Evolutionary conservation across 92 coral and sea anemone genomes (phyloP).

Genomic region (Epizoanthus ramosus): DNA sequence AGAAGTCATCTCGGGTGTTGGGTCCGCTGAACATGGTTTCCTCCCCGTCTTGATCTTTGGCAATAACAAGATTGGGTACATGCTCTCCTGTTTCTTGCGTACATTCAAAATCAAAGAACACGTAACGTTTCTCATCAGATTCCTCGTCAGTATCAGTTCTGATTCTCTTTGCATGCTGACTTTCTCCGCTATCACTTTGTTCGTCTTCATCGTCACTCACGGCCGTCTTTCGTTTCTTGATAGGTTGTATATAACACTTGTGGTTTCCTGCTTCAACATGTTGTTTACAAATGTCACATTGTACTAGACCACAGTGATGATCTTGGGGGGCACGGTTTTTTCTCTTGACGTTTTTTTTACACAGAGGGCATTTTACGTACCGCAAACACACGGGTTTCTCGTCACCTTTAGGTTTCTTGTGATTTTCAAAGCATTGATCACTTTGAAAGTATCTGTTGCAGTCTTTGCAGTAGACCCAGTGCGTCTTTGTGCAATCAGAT

Average conservation of each 20-base stretch:
- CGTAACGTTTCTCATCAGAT: not conserved
- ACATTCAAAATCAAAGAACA: conserved; percentile 53
- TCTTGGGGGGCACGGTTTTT: not conserved
- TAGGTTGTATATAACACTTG: conserved; percentile 30
- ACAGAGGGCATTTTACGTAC: conserved; percentile 11
- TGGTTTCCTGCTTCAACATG: not conserved
- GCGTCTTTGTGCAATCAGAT: not conserved
- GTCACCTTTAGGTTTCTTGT: conserved; percentile 1
- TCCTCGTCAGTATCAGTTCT: not conserved
- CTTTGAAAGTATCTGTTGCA: conserved; percentile 31
- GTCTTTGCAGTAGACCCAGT: conserved; percentile 8
- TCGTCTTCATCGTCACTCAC: conserved; percentile 9
- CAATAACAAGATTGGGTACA: conserved; percentile 51
- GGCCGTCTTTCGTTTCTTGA: conserved; percentile 2
- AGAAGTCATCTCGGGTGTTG: conserved; percentile 40
- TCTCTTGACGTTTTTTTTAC: conserved; percentile 5
- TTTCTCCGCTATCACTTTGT: not conserved
- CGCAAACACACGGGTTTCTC: not conserved
- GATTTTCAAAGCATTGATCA: conserved; percentile 20
- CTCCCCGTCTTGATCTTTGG: conserved; percentile 31
- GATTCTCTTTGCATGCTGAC: not conserved
- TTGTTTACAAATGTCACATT: not conserved
- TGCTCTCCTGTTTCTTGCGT: conserved; percentile 55
- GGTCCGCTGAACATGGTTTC: conserved; percentile 51
- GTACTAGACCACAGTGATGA: conserved; percentile 17